Base-by-base conservation (phyloP, 2,888 invertebrate species). In the Drosophila hamatofila region DNA sequence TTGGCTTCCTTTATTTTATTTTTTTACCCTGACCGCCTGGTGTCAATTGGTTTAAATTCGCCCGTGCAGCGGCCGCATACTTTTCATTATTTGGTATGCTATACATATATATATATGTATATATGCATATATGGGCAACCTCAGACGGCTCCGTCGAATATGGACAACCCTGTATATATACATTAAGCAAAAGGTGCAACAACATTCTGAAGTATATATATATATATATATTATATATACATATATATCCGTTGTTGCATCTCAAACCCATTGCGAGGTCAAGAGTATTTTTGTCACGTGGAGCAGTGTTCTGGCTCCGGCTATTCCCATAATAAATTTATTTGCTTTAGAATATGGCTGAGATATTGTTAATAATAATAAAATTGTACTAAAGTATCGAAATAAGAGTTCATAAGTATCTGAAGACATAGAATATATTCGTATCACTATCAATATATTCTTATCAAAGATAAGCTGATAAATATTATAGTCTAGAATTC, bases 21-120 rank as follows among this genome's bases (percentile, higher is more conserved):
- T 65, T 65, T 59, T 66, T 63, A 39, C 23, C 73, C 73, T 61
- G 65, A 49, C 55, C 72, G 75, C 68, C 57, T 75, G 87, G 82
- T 88, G 86, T 89, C 88, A 85, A 85, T 85, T 76, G 89, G 88
- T 78, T 89, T 85, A 85, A 89, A 80, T 75, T 78, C 82, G 75
- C 79, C 70, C 70, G 57, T 75, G 65, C 72, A 56, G 60, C 64
- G 66, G 79, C 68, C 35, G 62, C 66, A 57, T 70, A 61, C 64
- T 67, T 78, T 77, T 73, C 54, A 59, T 52, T 85, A 76, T 83
- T 68, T 66, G 33, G 33, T 33, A 8, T 33, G 11, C 16, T n/a
- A 56, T 56, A 39, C 49, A 11, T 37, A 25, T 9, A 21, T 25
- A 46, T 25, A n/a, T 46, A 46, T 37, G 5, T 35, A 11, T 33